phyloP scores from a whole-genome alignment of 1,140 invertebrate species.

The Calliopsis andreniformis region DNA sequence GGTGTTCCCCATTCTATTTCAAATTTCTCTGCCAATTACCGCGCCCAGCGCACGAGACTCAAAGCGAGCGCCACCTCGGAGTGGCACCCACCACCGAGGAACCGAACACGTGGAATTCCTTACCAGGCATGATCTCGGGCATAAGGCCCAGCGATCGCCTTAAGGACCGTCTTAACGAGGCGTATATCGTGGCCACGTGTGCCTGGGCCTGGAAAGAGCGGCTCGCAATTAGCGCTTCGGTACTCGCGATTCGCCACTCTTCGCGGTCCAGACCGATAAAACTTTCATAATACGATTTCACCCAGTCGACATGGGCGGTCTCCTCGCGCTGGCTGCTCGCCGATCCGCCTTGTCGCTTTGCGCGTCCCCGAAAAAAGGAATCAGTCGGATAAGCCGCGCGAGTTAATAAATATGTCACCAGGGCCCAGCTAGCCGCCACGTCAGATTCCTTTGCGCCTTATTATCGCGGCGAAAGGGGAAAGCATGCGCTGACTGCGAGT shows the following conservation, averaged over 20 bases:
- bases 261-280: slow-evolving; percentile 62
- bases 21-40: slow-evolving; percentile 7
- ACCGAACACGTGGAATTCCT: slow-evolving; percentile 41
- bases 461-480: background rate
- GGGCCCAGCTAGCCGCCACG: slow-evolving; percentile 11
- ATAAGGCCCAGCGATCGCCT: slow-evolving; percentile 12
- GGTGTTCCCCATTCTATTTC: background rate
- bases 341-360: slow-evolving; percentile 49
- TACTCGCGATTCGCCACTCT: slow-evolving; percentile 66
- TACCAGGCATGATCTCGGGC: slow-evolving; percentile 21
- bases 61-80: background rate
- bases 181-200: slow-evolving; percentile 41
- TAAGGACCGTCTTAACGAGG: slow-evolving; percentile 63
- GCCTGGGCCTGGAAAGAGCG: slow-evolving; percentile 39
- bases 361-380: slow-evolving; percentile 38
- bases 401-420: slow-evolving; percentile 56
- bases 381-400: slow-evolving; percentile 44
- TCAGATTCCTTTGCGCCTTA: slow-evolving; percentile 21
- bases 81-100: slow-evolving; percentile 5
- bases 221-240: slow-evolving; percentile 67
- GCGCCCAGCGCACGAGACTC: background rate
- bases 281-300: slow-evolving; percentile 66
- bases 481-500: background rate
- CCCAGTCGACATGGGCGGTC: slow-evolving; percentile 63
- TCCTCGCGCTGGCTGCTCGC: background rate